Evolutionary conservation across 2,888 invertebrate genomes (phyloP).

Genomic region (Geotrupes spiniger): DNA sequence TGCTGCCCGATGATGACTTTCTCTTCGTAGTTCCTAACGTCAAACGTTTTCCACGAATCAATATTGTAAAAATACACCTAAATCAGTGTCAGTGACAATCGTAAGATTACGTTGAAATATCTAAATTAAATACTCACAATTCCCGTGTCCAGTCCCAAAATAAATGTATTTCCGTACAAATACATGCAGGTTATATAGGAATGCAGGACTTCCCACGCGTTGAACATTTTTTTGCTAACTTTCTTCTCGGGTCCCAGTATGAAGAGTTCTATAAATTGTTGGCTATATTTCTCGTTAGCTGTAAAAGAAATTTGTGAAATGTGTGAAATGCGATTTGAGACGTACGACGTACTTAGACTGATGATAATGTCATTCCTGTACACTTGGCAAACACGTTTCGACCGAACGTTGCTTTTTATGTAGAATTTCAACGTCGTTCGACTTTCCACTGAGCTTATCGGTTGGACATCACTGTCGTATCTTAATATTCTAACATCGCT

Average conservation of each 20-base stretch:
- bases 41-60: slow-evolving; percentile 46
- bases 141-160: slow-evolving; percentile 45
- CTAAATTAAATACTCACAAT: slow-evolving; percentile 35
- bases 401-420: slow-evolving; percentile 26
- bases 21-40: slow-evolving; percentile 42
- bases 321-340: not conserved
- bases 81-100: slow-evolving; percentile 6
- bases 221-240: slow-evolving; percentile 45
- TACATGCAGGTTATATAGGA: slow-evolving; percentile 46
- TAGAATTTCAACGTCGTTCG: slow-evolving; percentile 28
- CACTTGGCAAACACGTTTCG: slow-evolving; percentile 36
- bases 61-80: slow-evolving; percentile 47
- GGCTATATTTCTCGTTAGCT: slow-evolving; percentile 36
- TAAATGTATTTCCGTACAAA: slow-evolving; percentile 46
- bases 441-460: slow-evolving; percentile 31
- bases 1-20: slow-evolving; percentile 43
- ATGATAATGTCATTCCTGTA: slow-evolving; percentile 44
- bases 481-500: slow-evolving; percentile 42
- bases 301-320: slow-evolving; percentile 34
- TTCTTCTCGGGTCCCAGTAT: slow-evolving; percentile 40
- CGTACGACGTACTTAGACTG: slow-evolving; percentile 41
- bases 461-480: slow-evolving; percentile 37
- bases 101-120: not conserved
- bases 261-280: slow-evolving; percentile 46
- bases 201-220: slow-evolving; percentile 43